A percentile compares a stretch with the other conserved stretches of the same genome.
Conservation (phyloP, 2,888 invertebrate genomes). For the Tetranychus truncatus region DNA sequence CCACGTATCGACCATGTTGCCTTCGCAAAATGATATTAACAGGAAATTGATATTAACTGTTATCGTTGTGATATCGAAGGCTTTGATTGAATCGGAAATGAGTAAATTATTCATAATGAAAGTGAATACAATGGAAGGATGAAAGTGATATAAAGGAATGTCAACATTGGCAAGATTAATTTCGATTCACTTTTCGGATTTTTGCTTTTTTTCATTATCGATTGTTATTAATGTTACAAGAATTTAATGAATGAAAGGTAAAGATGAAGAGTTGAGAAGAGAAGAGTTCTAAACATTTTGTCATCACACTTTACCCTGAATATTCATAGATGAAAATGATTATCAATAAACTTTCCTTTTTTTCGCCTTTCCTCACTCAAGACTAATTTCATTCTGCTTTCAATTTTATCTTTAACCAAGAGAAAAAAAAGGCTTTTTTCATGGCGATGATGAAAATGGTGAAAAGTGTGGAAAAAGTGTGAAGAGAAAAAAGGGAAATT, state of each 20-base stretch:
- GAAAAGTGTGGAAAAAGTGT: not conserved
- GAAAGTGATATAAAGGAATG: not conserved
- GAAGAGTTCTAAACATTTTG: too few species aligned
- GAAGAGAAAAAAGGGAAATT: not conserved
- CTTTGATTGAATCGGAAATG: not conserved
- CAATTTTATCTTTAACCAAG: too few species aligned
- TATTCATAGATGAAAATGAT: not conserved
- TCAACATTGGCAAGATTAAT: not conserved
- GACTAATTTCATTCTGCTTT: not conserved
- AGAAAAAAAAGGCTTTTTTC: too few species aligned
- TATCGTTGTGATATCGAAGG: not conserved
- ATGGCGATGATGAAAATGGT: not conserved
- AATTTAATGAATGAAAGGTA: not conserved
- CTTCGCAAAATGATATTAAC: not conserved
- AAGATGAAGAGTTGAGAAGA: too few species aligned
- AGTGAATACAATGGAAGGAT: not conserved
- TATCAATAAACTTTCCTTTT: not conserved
- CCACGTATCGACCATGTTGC: not conserved
- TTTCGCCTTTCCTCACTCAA: not conserved
- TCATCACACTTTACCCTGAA: too few species aligned
- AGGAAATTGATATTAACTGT: not conserved
- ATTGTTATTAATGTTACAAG: not conserved
- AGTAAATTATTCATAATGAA: slow-evolving; percentile 1
- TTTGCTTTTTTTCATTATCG: not conserved
- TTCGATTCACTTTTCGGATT: not conserved